Percentiles rank a stretch among this genome's conserved stretches.
phyloP scores from a whole-genome alignment of 2,888 invertebrate genomes.

The Linnaemya tessellans region DNA sequence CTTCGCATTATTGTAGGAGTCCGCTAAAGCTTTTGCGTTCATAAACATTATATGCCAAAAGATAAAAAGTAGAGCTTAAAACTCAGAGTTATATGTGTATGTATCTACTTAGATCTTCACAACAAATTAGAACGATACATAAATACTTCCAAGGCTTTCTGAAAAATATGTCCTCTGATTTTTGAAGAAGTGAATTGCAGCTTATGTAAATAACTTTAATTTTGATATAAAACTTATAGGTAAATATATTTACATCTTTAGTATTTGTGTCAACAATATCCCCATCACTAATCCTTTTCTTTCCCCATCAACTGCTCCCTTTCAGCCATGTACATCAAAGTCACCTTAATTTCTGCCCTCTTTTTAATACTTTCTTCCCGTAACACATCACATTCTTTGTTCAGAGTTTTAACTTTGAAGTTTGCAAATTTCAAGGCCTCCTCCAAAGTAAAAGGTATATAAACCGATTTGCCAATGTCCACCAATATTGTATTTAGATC shows the following conservation, averaged over 20 bases:
- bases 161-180: too few species aligned
- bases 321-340: conserved; percentile 88
- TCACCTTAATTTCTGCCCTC: conserved; percentile 91
- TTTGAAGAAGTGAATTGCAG: neutral
- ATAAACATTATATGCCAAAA: too few species aligned
- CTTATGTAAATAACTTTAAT: neutral
- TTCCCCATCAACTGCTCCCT: conserved; percentile 81
- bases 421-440: conserved; percentile 90
- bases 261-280: neutral
- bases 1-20: too few species aligned
- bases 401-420: conserved; percentile 87
- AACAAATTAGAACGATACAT: too few species aligned
- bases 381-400: conserved; percentile 86
- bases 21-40: too few species aligned
- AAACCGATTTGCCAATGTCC: conserved; percentile 90
- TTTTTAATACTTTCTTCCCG: conserved; percentile 88
- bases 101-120: too few species aligned
- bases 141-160: too few species aligned
- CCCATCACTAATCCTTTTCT: neutral
- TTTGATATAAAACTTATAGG: neutral
- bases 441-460: conserved; percentile 87
- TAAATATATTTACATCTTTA: neutral
- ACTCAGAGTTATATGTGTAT: too few species aligned
- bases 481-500: conserved; percentile 87
- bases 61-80: too few species aligned